Base-by-base conservation (phyloP, 2,888 invertebrate species). In the Ormyrus nitidulus region DNA sequence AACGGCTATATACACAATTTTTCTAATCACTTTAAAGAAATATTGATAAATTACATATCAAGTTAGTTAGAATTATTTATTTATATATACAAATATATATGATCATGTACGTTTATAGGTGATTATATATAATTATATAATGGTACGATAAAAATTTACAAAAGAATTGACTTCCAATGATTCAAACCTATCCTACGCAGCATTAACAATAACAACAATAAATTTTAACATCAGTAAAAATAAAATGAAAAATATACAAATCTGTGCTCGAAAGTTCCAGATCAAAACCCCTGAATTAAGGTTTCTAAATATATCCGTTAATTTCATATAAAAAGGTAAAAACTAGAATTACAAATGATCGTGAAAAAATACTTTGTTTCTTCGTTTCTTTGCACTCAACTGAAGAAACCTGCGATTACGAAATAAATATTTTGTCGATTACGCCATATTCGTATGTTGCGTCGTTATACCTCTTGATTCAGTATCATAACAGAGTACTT, bases 331-430 rank as follows among this genome's bases (percentile, higher is more conserved):
- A 76, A 81, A 75, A 79, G 61, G 72, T 79, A 73, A 76, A 75
- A 81, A 76, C 79, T 79, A 81, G 76, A 81, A 76, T 79, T 69
- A 76, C 64, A 81, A 81, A 76, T 79, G 62, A 76, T 76, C 34
- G 76, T 81, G 81, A 79, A 79, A 81, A 81, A 81, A 81, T 81
- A 81, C 73, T 79, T 81, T 53, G 19, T 79, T 76, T 62, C n/a
- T 8, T 77, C 44, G 34, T 66, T 75, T 66, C 66, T 53, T 72
- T 69, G 79, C 69, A 73, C 71, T 71, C 76, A 66, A 76, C 76
- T 77, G 34, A 69, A 77, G 51, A 80, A 80, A 77, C 48, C 19
- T 51, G 65, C 49, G 62, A 70, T 62, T 54, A 70, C 44, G 64
- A 79, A 79, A 71, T 76, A 65, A 79, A 79, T 62, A 73, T 62